Evolutionary conservation across 2,113 vertebrate species (phyloP).

Genomic region (Eidolon helvum): DNA sequence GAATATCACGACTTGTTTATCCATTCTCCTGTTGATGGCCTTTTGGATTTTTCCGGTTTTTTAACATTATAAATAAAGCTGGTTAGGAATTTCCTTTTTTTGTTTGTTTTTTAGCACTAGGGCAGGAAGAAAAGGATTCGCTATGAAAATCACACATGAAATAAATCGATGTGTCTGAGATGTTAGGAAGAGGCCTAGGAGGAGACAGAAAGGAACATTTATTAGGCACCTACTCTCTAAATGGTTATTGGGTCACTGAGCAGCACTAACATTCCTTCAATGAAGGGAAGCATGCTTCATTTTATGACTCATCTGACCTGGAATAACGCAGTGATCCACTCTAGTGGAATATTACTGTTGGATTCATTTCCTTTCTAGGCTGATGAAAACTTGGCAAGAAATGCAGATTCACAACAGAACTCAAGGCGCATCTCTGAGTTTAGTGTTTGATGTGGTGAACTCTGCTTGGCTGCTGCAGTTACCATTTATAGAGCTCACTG

Average conservation of each 20-base stretch:
- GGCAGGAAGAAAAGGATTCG: conserved; percentile 8
- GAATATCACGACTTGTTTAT: background rate
- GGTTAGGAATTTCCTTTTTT: background rate
- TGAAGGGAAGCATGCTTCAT: background rate
- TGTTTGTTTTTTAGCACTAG: background rate
- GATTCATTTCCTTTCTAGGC: conserved; percentile 17
- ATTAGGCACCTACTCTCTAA: background rate
- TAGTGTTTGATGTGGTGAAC: conserved; percentile 22
- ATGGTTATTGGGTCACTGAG: background rate
- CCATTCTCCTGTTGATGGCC: background rate
- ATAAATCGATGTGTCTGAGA: background rate
- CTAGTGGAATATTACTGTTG: background rate
- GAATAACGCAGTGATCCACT: background rate
- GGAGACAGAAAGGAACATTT: background rate
- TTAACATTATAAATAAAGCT: background rate
- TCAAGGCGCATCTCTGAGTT: background rate
- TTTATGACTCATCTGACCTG: background rate
- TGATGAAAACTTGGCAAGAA: conserved; percentile 12
- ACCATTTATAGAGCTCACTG: background rate
- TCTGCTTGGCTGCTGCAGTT: background rate
- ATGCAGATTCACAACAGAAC: background rate
- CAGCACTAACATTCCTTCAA: background rate
- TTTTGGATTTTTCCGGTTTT: background rate
- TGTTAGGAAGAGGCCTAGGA: background rate
- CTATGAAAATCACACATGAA: background rate